phyloP scores from a whole-genome alignment of 2,113 vertebrate genomes.

The Varanus komodoensis region DNA sequence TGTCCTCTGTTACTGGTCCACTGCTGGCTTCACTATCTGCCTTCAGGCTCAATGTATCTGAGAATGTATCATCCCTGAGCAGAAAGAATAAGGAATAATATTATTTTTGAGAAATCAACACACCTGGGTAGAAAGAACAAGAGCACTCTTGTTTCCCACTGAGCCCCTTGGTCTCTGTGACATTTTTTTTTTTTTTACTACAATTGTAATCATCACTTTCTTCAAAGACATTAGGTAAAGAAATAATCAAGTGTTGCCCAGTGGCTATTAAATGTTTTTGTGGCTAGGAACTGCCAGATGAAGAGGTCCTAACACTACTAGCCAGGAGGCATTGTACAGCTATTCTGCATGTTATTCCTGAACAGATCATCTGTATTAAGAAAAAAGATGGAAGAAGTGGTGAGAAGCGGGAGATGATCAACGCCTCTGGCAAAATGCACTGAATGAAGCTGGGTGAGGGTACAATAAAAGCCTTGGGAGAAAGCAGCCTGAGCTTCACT shows the following conservation, averaged over 20 bases:
- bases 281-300: not conserved
- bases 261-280: not conserved
- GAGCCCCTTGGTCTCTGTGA: not conserved
- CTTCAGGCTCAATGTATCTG: conserved; percentile 97
- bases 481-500: not conserved
- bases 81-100: conserved; percentile 10
- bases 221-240: not conserved
- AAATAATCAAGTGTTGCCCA: not conserved
- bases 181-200: conserved; percentile 13
- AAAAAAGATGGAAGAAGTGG: no score
- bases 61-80: conserved; percentile 95
- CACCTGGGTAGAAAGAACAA: conserved; percentile 17
- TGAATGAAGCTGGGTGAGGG: no score
- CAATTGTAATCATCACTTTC: conserved; percentile 28
- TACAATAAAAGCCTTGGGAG: no score
- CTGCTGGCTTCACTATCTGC: conserved; percentile 98
- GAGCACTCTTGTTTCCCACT: not conserved
- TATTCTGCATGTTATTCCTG: no score
- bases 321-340: no score
- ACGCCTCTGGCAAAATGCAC: no score
- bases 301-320: no score
- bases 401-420: no score
- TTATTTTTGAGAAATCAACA: not conserved
- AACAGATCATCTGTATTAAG: no score
- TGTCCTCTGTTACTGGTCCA: conserved; percentile 91